These are phyloP conservation scores for Anoplophora glabripennis DNA, from an alignment of 1,140 invertebrate species.

Conservation along the genomic window DNA sequence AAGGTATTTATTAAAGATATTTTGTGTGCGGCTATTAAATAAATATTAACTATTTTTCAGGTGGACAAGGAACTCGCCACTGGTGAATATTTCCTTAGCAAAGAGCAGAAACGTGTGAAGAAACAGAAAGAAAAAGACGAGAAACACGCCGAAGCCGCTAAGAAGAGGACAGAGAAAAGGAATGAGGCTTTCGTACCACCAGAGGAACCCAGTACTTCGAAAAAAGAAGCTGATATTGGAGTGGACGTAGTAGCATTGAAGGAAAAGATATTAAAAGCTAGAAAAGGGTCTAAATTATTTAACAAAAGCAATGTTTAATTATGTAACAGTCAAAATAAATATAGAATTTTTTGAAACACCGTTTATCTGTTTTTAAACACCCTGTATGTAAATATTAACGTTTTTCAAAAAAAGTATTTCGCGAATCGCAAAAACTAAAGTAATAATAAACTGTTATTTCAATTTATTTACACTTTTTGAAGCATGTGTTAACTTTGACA, in stretches of 20 bases:
- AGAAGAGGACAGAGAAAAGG: constrained; percentile 72
- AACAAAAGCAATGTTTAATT: background rate
- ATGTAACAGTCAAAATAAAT: no score
- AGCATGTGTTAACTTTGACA: no score
- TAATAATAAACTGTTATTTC: no score
- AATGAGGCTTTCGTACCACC: constrained; percentile 82
- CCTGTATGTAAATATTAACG: no score
- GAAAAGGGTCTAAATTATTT: constrained; percentile 35
- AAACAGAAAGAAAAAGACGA: constrained; percentile 71
- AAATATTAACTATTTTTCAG: constrained; percentile 29
- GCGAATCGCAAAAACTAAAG: no score
- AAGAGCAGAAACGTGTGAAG: constrained; percentile 73
- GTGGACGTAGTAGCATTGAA: constrained; percentile 69
- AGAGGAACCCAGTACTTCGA: constrained; percentile 53
- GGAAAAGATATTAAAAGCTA: constrained; percentile 67
- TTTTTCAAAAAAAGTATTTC: no score
- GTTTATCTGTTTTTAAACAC: no score
- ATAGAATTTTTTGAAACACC: no score
- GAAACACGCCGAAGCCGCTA: constrained; percentile 67
- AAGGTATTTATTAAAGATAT: constrained; percentile 54
- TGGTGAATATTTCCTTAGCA: constrained; percentile 95
- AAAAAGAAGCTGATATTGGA: constrained; percentile 36
- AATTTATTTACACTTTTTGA: no score
- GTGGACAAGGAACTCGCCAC: constrained; percentile 91
- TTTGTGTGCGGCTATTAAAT: background rate